Evolutionary conservation across 2,888 invertebrate species (phyloP), one percentile per base, ranked within the genome.

Genomic region (Lordiphosa andalusiaca): DNA sequence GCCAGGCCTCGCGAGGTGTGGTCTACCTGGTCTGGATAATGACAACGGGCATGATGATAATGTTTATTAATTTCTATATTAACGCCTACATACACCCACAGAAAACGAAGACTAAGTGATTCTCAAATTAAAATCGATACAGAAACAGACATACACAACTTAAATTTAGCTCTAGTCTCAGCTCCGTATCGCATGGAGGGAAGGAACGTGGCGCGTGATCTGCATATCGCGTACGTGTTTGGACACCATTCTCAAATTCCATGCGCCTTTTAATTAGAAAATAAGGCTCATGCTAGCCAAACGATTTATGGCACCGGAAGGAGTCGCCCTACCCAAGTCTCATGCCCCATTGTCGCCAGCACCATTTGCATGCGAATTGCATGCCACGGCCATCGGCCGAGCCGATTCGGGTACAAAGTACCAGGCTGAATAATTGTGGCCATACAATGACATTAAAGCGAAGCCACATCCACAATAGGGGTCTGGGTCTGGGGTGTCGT

Each of bases 361-460:
- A 51, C 38, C 52, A 80, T 78, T 83, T 84, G 82, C 78, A 78
- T 78, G 66, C 64, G 65, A 81, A 72, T 80, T 61, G 78, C 84
- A 81, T 80, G 72, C 65, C 70, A 59, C 59, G 69, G 50, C 49
- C 52, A 36, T 30, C 35, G 16, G 37, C 9, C 36, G 19, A n/a
- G 25, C 52, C 44, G 36, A 30, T 23, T 19, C 30, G 19, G 10
- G 23, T 53, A 38, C 21, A 13, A 59, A 59, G 52, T 64, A 48
- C 49, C 76, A 66, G 58, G 64, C 68, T 70, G 69, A 71, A 76
- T 83, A 83, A 77, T 77, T 84, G 84, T 67, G 69, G 84, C 71
- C 77, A 71, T 69, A 77, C 69, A 73, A 73, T 71, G 74, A 76
- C 82, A 81, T 84, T 78, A 78, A 76, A 73, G 77, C 65, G 58